Evolutionary conservation across 2,797 vertebrate species (phyloP), one percentile per base, ranked within the genome.

Genomic region (Pampus argenteus): DNA sequence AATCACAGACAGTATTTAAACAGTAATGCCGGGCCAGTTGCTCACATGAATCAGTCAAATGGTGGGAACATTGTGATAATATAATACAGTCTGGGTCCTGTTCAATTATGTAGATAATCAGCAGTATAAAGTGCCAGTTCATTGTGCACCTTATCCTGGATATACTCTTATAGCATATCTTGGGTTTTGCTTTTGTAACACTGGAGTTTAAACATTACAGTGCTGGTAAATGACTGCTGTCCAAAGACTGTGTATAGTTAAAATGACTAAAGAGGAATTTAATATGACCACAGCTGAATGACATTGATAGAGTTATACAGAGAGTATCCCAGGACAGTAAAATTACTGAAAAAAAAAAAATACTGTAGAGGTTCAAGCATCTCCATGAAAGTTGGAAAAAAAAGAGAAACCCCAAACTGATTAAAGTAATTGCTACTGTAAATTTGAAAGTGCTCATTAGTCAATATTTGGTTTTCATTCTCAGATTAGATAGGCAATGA

Each of bases 401-500:
- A 57, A 70, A 73, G 59, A 69, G 22, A 62, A 69, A 66, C n/a
- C 28, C 28, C 58, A 62, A 82, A 80, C 62, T 44, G 76, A 76
- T 80, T 76, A 61, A 85, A 88, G 74, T 72, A 68, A 86, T 82
- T 82, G 68, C 84, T 81, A 48, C 56, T 83, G 78, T 71, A 88
- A 89, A 90, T 90, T 78, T 63, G 52, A 87, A 85, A 78, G 81
- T 45, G 51, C 71, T 87, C 78, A 78, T 88, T 89, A 82, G 85
- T 92, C 83, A 89, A 86, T 74, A 76, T 87, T 91, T 81, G 71
- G 45, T 88, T 90, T 85, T 82, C 74, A 62, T 52, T 63, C 60
- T 82, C 60, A 78, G 85, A 83, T 84, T 84, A 87, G 78, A 86
- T 64, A 70, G 51, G 71, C 60, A 63, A 18, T 48, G n/a, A 64